Conservation (phyloP, 2,797 vertebrate genomes). For the Yasuhikotakia modesta region DNA sequence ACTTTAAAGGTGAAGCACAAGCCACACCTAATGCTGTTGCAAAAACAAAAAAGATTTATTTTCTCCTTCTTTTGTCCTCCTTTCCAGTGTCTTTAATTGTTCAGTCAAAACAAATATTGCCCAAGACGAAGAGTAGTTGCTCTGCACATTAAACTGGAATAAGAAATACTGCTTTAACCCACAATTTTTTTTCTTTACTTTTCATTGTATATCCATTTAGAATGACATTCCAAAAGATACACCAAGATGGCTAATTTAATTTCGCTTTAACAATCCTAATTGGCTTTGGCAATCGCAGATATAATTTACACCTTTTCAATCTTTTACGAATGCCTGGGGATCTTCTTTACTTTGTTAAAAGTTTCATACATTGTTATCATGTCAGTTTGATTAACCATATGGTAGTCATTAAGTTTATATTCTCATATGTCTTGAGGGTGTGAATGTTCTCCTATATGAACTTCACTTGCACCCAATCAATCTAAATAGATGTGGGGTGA, state of each 20-base stretch:
- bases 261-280: background rate
- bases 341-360: constrained; percentile 6
- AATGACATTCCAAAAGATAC: background rate
- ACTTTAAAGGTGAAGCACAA: background rate
- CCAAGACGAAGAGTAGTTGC: background rate
- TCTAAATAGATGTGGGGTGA: constrained; percentile 32
- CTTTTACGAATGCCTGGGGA: constrained; percentile 2
- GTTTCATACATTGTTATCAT: background rate
- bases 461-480: constrained; percentile 39
- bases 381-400: constrained; percentile 28
- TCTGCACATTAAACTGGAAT: background rate
- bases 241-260: constrained; percentile 9
- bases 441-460: constrained; percentile 12
- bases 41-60: background rate
- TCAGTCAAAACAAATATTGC: background rate
- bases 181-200: background rate
- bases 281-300: background rate
- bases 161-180: background rate
- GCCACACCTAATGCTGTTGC: background rate
- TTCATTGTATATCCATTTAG: background rate
- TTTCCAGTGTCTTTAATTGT: background rate
- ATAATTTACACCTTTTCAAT: background rate
- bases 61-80: background rate
- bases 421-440: constrained; percentile 23
- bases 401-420: constrained; percentile 10